phyloP scores from a whole-genome alignment of 2,888 invertebrate genomes.

The Drosophila mayaguana region DNA sequence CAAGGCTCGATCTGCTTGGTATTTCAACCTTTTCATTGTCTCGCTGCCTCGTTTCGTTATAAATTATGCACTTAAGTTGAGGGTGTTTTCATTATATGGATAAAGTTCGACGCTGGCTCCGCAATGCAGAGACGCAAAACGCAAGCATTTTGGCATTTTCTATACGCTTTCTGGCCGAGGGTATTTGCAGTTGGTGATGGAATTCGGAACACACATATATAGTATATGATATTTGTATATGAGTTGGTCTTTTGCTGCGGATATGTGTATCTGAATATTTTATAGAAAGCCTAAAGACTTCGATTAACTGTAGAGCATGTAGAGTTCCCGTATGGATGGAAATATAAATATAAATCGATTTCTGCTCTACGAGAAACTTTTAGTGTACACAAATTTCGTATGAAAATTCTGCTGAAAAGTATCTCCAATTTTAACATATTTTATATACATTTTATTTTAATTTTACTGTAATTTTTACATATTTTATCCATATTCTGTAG shows the following conservation, averaged over 20 bases:
- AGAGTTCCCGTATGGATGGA: neutral
- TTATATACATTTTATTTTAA: too few relatives aligned
- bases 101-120: slow-evolving; percentile 64
- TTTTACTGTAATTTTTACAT: too few relatives aligned
- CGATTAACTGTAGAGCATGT: neutral
- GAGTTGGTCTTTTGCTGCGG: neutral
- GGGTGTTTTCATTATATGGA: slow-evolving; percentile 83
- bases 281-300: too few relatives aligned
- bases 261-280: neutral
- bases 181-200: neutral
- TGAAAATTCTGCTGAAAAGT: too few relatives aligned
- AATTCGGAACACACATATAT: neutral
- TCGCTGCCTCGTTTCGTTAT: slow-evolving; percentile 78
- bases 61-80: slow-evolving; percentile 84
- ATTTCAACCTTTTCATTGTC: slow-evolving; percentile 65
- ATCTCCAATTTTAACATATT: too few relatives aligned
- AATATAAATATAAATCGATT: neutral
- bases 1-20: slow-evolving; percentile 54
- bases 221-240: too few relatives aligned
- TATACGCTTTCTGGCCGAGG: slow-evolving; percentile 15
- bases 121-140: slow-evolving; percentile 25
- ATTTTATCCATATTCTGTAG: too few relatives aligned
- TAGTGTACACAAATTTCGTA: too few relatives aligned
- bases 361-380: neutral
- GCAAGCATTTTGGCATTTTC: slow-evolving; percentile 59